These are phyloP conservation scores for Onychorhynchus coronatus DNA, from an alignment of 2,113 vertebrate species.

Conservation along the genomic window DNA sequence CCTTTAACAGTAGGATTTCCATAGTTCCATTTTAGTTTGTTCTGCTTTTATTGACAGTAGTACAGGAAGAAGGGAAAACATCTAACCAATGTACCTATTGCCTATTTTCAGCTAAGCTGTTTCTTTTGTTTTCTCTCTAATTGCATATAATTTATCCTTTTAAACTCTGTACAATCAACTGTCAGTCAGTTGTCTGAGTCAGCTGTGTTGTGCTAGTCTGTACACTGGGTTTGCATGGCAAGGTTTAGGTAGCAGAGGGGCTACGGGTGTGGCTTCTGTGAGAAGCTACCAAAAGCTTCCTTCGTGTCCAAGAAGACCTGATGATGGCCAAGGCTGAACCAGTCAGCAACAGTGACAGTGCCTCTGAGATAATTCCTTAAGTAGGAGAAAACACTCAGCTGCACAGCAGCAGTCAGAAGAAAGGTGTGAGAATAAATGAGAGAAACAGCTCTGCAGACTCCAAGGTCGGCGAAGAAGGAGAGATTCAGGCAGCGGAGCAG, in stretches of 20 bases:
- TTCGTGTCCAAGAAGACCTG: background rate
- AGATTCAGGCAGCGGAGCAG: background rate
- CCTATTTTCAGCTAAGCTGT: background rate
- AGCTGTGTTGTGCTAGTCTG: background rate
- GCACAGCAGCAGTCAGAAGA: background rate
- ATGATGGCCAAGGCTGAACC: background rate
- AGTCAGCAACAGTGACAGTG: background rate
- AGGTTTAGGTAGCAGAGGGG: background rate
- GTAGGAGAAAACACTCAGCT: background rate
- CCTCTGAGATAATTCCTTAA: background rate
- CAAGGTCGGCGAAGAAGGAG: background rate
- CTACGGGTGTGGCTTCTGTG: background rate
- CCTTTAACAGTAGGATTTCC: background rate
- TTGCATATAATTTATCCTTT: background rate
- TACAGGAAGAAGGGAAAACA: background rate
- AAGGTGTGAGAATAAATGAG: background rate
- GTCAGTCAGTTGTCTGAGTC: background rate
- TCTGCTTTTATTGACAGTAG: background rate
- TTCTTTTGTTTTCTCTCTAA: background rate
- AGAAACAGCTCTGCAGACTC: background rate
- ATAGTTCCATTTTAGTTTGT: background rate
- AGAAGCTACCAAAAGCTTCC: background rate
- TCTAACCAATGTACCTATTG: background rate
- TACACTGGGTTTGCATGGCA: background rate
- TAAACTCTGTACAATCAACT: background rate